phyloP scores from a whole-genome alignment of 2,888 invertebrate genomes.

The Bugulina stolonifera region DNA sequence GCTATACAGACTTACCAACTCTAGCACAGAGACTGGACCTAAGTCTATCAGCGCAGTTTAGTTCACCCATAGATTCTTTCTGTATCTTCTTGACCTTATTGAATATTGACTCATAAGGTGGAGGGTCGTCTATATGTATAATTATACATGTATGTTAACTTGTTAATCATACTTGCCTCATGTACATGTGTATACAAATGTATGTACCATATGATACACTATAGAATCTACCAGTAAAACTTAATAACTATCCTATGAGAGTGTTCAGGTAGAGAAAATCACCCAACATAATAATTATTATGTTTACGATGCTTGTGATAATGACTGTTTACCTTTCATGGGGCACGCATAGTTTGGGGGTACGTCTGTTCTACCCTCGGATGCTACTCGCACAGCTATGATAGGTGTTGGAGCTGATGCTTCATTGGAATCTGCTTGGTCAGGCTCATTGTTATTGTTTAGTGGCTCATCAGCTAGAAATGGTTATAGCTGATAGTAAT shows the following conservation, averaged over 20 bases:
- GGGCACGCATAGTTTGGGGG: background rate
- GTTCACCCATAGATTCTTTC: background rate
- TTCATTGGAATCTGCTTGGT: background rate
- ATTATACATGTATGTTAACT: too few species aligned
- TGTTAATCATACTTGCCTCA: too few species aligned
- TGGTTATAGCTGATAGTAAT: too few species aligned
- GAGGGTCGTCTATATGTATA: background rate
- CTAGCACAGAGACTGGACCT: background rate
- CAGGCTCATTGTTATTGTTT: background rate
- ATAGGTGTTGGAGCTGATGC: background rate
- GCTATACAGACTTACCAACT: too few species aligned
- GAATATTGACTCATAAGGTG: constrained; percentile 8
- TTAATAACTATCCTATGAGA: too few species aligned
- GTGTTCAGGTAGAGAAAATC: too few species aligned
- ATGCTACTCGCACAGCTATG: background rate
- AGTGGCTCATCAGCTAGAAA: too few species aligned
- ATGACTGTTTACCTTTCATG: background rate
- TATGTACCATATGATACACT: too few species aligned
- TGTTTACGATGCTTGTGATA: too few species aligned
- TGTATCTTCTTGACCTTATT: background rate
- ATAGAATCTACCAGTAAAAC: too few species aligned
- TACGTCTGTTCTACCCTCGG: background rate
- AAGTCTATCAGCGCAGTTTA: background rate
- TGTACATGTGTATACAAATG: too few species aligned
- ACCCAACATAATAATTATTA: too few species aligned